These are phyloP conservation scores for Tetramorium simillimum DNA, from an alignment of 1,140 invertebrate species.

Conservation along the genomic window DNA sequence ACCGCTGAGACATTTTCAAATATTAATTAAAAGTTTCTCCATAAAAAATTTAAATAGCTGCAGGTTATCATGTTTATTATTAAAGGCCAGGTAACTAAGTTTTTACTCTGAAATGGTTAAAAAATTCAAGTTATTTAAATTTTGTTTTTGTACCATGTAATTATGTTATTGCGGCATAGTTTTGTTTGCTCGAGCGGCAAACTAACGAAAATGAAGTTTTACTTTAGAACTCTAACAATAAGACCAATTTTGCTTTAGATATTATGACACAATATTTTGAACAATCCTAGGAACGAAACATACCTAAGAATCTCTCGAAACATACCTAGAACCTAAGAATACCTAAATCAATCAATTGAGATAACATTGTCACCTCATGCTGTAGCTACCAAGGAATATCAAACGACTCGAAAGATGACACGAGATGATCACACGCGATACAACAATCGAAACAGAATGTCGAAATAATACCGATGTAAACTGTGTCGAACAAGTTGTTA, in stretches of 20 bases:
- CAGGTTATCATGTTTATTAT: not conserved
- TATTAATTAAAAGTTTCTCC: not conserved
- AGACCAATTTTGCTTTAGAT: not conserved
- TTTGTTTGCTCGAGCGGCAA: not conserved
- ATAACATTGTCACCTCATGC: not conserved
- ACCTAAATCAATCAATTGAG: not conserved
- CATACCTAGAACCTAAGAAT: too few species aligned
- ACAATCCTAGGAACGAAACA: not conserved
- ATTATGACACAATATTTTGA: not conserved
- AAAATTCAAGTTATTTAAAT: not conserved
- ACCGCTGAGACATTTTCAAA: not conserved
- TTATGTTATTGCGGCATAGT: not conserved
- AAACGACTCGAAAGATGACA: not conserved
- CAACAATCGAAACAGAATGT: not conserved
- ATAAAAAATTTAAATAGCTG: constrained; percentile 2
- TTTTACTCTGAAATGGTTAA: not conserved
- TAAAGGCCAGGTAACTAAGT: not conserved
- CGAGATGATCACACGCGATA: not conserved
- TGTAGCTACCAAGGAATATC: not conserved
- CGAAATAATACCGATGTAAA: constrained; percentile 15
- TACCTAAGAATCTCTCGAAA: not conserved
- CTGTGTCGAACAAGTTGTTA: constrained; percentile 27
- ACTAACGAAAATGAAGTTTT: not conserved
- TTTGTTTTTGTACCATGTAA: not conserved
- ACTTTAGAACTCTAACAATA: not conserved